Percentiles rank a stretch among this genome's conserved stretches.
phyloP scores from a whole-genome alignment of 2,888 invertebrate species.

The Thereva nobilitata region DNA sequence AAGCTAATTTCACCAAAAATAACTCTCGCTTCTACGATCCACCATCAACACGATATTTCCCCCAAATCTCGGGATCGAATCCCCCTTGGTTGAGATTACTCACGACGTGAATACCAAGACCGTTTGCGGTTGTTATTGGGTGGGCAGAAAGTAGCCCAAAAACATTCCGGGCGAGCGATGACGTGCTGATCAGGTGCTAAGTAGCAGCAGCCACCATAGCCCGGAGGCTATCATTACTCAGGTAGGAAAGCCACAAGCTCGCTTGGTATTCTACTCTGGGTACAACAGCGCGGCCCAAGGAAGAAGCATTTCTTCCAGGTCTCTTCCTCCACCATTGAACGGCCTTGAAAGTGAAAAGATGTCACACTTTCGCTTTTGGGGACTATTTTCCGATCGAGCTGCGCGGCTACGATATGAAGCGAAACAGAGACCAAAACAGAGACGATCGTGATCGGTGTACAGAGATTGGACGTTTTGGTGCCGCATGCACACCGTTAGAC shows the following conservation, averaged over 20 bases:
- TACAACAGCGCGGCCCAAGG: background rate
- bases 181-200: constrained; percentile 21
- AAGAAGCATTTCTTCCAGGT: constrained; percentile 21
- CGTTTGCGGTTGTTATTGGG: background rate
- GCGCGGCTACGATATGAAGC: constrained; percentile 5
- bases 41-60: background rate
- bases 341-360: constrained; percentile 39
- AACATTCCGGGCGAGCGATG: constrained; percentile 18
- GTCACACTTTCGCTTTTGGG: constrained; percentile 34
- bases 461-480: background rate
- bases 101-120: constrained; percentile 16
- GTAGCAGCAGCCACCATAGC: background rate
- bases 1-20: constrained; percentile 35
- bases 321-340: constrained; percentile 12
- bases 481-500: constrained; percentile 22
- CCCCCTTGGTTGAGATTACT: background rate
- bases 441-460: constrained; percentile 26
- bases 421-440: background rate
- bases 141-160: constrained; percentile 21
- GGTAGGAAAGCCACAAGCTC: constrained; percentile 2
- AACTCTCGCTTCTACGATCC: constrained; percentile 7
- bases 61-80: too few relatives aligned
- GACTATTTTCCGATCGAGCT: constrained; percentile 13
- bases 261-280: constrained; percentile 9
- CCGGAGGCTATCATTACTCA: constrained; percentile 4